Evolutionary conservation across 2,888 invertebrate genomes (phyloP).

Genomic region (Dorcus hopei): DNA sequence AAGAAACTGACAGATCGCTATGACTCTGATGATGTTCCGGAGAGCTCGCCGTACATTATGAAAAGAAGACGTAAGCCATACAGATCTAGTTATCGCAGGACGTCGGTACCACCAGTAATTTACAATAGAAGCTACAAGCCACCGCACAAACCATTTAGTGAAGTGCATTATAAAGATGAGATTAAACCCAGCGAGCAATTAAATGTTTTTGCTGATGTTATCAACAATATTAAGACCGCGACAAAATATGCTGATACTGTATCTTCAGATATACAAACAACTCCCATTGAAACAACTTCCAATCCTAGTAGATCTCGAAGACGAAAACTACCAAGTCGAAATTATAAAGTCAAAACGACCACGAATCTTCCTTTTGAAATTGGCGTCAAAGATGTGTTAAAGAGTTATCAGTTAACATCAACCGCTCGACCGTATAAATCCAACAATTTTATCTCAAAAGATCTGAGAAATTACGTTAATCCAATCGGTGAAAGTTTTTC

Average conservation of each 20-base stretch:
- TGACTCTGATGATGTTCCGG: conserved; percentile 8
- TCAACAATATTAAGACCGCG: conserved; percentile 49
- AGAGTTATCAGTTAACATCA: too few species aligned
- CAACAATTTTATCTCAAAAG: too few species aligned
- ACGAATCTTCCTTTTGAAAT: not conserved
- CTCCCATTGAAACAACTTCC: not conserved
- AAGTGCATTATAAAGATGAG: conserved; percentile 46
- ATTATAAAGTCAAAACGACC: not conserved
- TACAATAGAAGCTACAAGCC: conserved; percentile 8
- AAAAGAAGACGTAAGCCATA: conserved; percentile 7
- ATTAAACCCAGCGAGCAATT: conserved; percentile 48
- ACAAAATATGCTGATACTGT: conserved; percentile 1
- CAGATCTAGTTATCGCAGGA: not conserved
- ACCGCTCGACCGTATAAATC: too few species aligned
- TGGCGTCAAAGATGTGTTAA: not conserved
- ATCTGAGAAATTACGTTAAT: too few species aligned
- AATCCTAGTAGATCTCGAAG: not conserved
- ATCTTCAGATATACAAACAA: not conserved
- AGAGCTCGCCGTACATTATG: conserved; percentile 10
- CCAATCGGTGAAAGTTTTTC: too few species aligned
- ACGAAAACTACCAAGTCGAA: not conserved
- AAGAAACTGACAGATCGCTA: too few species aligned
- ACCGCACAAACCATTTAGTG: conserved; percentile 30
- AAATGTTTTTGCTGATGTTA: conserved; percentile 51
- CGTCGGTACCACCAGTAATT: not conserved